A percentile compares a stretch with the other conserved stretches of the same genome.
Evolutionary conservation across 2,797 vertebrate species (phyloP).

Genomic region (Enteromius trimaculatus): DNA sequence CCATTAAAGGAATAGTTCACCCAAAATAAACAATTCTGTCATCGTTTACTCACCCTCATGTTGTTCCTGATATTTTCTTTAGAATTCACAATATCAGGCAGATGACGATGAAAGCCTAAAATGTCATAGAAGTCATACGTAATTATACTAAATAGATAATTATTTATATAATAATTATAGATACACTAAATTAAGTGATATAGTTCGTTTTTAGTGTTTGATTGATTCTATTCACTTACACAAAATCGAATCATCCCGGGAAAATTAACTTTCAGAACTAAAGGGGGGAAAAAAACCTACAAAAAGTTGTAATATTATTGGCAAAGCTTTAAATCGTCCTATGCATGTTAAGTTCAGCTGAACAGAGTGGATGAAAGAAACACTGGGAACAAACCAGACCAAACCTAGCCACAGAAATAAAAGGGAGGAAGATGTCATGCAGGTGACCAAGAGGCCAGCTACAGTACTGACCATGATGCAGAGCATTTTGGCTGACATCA

Average conservation of each 20-base stretch:
- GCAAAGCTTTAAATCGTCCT: neutral
- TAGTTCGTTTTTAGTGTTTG: neutral
- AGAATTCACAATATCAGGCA: neutral
- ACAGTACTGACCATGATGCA: neutral
- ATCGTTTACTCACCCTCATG: constrained; percentile 4
- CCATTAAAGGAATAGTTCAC: constrained; percentile 16
- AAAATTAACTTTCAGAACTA: neutral
- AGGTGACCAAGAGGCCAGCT: constrained; percentile 1
- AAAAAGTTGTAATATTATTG: neutral
- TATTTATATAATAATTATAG: too few relatives aligned
- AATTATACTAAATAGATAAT: neutral
- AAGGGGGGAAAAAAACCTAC: neutral
- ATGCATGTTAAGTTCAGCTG: neutral
- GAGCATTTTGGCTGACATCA: constrained; percentile 28
- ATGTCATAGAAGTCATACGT: neutral
- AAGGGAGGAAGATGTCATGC: neutral
- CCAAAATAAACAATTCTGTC: constrained; percentile 21
- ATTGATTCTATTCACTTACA: neutral
- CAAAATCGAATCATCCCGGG: neutral
- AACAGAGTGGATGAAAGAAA: neutral
- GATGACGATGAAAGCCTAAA: neutral
- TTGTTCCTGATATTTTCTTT: neutral
- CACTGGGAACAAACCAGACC: neutral
- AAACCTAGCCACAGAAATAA: neutral
- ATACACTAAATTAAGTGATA: neutral